Evolutionary conservation across 1,140 invertebrate species (phyloP).

Genomic region (Drosophila mayri): DNA sequence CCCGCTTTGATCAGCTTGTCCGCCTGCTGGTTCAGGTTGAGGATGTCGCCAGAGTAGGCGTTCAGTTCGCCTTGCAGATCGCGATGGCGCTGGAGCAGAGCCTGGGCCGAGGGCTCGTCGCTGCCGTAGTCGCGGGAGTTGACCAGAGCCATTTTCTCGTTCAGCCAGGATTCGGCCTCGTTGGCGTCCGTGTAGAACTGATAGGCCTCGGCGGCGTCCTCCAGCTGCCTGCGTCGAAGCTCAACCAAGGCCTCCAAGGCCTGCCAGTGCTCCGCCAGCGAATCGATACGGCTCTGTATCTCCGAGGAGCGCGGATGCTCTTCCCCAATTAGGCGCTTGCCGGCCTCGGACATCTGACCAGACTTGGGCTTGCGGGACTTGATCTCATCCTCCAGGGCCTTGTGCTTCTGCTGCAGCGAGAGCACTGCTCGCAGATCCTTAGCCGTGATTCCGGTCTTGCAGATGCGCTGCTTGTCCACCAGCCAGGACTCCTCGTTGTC

Average conservation of each 20-base stretch:
- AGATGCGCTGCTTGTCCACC: constrained; percentile 96
- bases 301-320: constrained; percentile 92
- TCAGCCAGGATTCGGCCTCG: constrained; percentile 98
- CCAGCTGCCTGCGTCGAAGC: constrained; percentile 93
- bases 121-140: constrained; percentile 94
- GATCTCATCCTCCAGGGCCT: constrained; percentile 96
- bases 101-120: constrained; percentile 95
- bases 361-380: constrained; percentile 93
- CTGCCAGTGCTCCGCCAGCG: constrained; percentile 94
- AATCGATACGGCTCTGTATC: constrained; percentile 92
- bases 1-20: constrained; percentile 92
- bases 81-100: constrained; percentile 93
- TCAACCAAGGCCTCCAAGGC: constrained; percentile 93
- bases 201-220: constrained; percentile 97
- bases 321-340: constrained; percentile 90
- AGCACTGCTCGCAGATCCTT: constrained; percentile 96
- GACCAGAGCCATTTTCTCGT: constrained; percentile 95
- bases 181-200: constrained; percentile 98
- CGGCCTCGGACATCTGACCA: constrained; percentile 90
- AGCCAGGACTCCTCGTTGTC: constrained; percentile 97
- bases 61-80: constrained; percentile 96
- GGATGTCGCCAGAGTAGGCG: constrained; percentile 95
- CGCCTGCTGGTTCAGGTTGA: constrained; percentile 93
- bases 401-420: constrained; percentile 97
- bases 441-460: constrained; percentile 94